phyloP scores from a whole-genome alignment of 2,797 vertebrate species.

The Xenops minutus region DNA sequence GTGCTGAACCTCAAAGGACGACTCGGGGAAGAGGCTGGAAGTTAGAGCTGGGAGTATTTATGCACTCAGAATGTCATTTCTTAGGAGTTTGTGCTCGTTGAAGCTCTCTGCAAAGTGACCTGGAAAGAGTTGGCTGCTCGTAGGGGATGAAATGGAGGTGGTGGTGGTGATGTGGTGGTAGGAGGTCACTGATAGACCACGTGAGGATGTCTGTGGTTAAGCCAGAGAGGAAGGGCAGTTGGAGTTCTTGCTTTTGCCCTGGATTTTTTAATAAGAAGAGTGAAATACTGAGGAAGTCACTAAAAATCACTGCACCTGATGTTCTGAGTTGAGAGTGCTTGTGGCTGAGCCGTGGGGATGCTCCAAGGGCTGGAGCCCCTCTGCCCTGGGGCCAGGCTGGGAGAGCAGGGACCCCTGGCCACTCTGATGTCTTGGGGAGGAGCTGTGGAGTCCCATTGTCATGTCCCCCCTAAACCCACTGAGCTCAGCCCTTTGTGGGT shows the following conservation, averaged over 20 bases:
- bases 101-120: not conserved
- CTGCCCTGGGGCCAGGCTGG: not conserved
- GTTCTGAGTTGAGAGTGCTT: not conserved
- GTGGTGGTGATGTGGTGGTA: not conserved
- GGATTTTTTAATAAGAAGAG: not conserved
- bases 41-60: not conserved
- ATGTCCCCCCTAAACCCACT: not conserved
- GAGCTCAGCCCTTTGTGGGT: not conserved
- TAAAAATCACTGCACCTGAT: not conserved
- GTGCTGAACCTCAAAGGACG: not conserved
- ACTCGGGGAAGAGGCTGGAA: not conserved
- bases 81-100: not conserved
- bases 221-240: not conserved
- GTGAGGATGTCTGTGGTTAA: not conserved
- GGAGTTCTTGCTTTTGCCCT: not conserved
- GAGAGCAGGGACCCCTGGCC: not conserved
- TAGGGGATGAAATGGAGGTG: not conserved
- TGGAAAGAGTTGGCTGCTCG: not conserved
- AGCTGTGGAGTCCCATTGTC: not conserved
- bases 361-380: not conserved
- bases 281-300: rapidly evolving
- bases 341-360: not conserved
- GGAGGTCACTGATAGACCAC: rapidly evolving
- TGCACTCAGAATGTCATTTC: not conserved
- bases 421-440: not conserved